Evolutionary conservation across 35 echinoderm and acorn worm species (phyloP), one percentile per base, ranked within the genome.

Genomic region (Chiridota heheva): DNA sequence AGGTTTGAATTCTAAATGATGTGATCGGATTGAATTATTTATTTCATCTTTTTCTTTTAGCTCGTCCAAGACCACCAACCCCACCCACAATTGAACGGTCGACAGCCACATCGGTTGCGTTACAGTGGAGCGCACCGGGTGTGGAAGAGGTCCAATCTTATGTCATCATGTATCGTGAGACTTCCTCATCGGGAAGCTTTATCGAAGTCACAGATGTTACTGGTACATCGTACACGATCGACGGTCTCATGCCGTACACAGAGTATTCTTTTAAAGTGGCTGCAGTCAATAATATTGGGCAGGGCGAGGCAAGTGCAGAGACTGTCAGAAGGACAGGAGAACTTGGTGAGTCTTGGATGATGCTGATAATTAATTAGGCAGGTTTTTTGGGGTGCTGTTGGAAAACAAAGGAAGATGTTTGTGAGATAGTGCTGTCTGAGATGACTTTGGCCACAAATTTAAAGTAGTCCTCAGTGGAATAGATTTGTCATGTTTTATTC

Each of bases 231-330:
- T 92, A 88, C 76, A 98, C 81, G 16, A 87, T 98, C 8, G 72
- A 88, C 25, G 73, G 60, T 24, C 74, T 98, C 37, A 39, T 88
- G 36, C 85, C 95, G 7, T 98, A 74, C 76, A 88, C 95, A 34
- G 66, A 84, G 44, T 98, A 98, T 48, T 36, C 61, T 5, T 83
- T 98, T 5, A 74, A 51, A 38, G 67, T 98, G 22, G 44, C 73
- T n/a, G 95, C 89, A 29, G 89, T 92, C 1, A 98, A 98, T 71
- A 77, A 63, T 20, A 98, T 98, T 25, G 95, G 95, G 18, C 68
- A 76, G 20, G 90, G 95, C 68, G 72, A 88, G 32, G 44, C 89
- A 2, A 98, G 95, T 70, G 34, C 18, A 5, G 80, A 78, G 22
- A 70, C 86, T 34, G 67, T 40, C 1, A 74, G 77, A 7, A 88